Conservation (phyloP, 2,113 vertebrate species). For the Oryzias melastigma region DNA sequence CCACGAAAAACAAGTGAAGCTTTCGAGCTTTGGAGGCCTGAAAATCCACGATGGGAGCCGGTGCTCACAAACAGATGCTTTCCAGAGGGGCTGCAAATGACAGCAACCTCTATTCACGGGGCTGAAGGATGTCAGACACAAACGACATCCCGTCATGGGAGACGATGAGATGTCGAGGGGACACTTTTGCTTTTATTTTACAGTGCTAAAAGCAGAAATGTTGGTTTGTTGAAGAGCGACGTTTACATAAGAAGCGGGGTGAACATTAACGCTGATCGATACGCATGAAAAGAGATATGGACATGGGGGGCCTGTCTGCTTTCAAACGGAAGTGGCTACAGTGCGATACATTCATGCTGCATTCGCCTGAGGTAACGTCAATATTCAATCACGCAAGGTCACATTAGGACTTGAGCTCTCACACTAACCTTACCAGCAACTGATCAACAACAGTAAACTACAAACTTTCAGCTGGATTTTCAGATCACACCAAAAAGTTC, state of each 20-base stretch:
- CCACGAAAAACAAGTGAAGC: neutral
- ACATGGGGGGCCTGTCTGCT: neutral
- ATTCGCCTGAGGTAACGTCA: conserved; percentile 37
- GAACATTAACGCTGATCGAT: conserved; percentile 4
- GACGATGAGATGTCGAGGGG: no score
- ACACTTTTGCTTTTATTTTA: no score
- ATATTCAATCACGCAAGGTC: conserved; percentile 42
- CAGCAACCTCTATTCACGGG: no score
- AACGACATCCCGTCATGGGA: neutral
- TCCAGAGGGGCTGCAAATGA: neutral
- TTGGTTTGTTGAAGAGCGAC: neutral
- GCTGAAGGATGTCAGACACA: neutral
- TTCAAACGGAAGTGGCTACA: conserved; percentile 21
- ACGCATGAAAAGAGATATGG: conserved; percentile 4
- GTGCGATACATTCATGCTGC: conserved; percentile 10
- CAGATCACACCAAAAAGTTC: no score
- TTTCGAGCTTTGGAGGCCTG: no score
- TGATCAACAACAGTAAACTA: neutral
- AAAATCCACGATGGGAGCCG: neutral
- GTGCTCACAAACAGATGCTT: neutral
- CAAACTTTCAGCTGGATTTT: neutral
- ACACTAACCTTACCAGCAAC: neutral
- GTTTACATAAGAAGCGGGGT: neutral
- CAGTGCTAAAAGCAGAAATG: no score
- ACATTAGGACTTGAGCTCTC: conserved; percentile 2